A percentile compares a stretch with the other conserved stretches of the same genome.
Conservation (phyloP, 2,113 vertebrate genomes). For the Circaetus cinerascens region DNA sequence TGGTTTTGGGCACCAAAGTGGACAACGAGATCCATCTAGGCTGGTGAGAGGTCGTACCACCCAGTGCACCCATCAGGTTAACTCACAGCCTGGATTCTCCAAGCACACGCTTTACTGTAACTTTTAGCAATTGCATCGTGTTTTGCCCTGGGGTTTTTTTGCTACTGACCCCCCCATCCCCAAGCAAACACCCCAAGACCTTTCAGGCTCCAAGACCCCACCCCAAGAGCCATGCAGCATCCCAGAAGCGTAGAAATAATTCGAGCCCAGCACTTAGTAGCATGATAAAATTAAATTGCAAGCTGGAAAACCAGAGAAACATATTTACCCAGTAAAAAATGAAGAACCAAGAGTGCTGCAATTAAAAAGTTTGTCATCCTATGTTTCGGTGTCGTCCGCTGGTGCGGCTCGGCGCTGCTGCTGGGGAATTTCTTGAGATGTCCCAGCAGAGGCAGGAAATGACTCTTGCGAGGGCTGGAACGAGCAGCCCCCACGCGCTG, state of each 20-base stretch:
- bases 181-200: not conserved
- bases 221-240: accelerated
- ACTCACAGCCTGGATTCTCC: not conserved
- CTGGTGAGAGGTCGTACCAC: not conserved
- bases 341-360: not conserved
- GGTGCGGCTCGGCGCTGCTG: not conserved
- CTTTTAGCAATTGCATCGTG: accelerated
- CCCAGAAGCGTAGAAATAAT: accelerated
- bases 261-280: accelerated
- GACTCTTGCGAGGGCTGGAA: not conserved
- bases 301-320: accelerated
- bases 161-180: not conserved
- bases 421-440: not conserved
- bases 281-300: not conserved
- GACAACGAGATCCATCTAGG: not conserved
- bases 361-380: not conserved
- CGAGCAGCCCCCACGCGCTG: accelerated
- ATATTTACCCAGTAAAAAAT: not conserved
- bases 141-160: accelerated
- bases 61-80: not conserved
- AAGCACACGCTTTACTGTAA: accelerated
- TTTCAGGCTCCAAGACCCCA: not conserved
- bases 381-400: accelerated
- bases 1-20: not conserved
- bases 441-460: constrained; percentile 8